Evolutionary conservation across 2,888 invertebrate species (phyloP), one percentile per base, ranked within the genome.

Genomic region (Heliconius ismenius): DNA sequence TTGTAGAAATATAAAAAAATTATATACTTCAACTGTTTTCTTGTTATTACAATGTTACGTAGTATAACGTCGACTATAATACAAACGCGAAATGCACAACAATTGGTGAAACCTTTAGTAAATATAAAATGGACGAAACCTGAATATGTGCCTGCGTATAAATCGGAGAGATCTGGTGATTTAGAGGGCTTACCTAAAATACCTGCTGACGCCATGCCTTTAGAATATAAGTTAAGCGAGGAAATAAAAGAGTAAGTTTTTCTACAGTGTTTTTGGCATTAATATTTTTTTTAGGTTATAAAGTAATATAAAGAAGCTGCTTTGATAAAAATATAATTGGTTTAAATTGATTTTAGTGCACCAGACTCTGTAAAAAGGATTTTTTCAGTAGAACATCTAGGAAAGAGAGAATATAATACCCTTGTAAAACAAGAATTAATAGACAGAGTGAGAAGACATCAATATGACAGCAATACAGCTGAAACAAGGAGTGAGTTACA

Each of bases 61-160:
- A 87, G 88, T 70, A 76, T 91, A 77, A 82, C 87, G 3, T 85
- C 78, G 79, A 93, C 85, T 81, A 82, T 88, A 86, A 91, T 91
- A 84, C 96, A 80, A 94, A 84, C 83, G 39, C 91, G 94, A 60
- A 92, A 92, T n/a, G 72, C 72, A 28, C 75, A 77, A 28, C 77
- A 76, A 24, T 26, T 79, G 63, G 87, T 96, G 82, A 97, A 97
- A 87, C 95, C 96, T 49, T 95, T 96, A 83, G 90, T 97, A 58
- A 96, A 97, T 89, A 96, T 98, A 68, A 96, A 96, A 93, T 98
- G 97, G 97, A 94, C 95, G 10, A 94, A 96, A 43, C 98, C 98
- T 0, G 95, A 95, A 43, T 96, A 96, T 86, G 94, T 97, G 28
- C 93, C 96, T 0, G 95, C 95, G 68, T 95, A 95, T 79, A 95